Percentiles rank a stretch among this genome's conserved stretches.
These are phyloP conservation scores for Lethenteron camtschaticum DNA, from an alignment of 2,113 vertebrate genomes.

Conservation along the genomic window DNA sequence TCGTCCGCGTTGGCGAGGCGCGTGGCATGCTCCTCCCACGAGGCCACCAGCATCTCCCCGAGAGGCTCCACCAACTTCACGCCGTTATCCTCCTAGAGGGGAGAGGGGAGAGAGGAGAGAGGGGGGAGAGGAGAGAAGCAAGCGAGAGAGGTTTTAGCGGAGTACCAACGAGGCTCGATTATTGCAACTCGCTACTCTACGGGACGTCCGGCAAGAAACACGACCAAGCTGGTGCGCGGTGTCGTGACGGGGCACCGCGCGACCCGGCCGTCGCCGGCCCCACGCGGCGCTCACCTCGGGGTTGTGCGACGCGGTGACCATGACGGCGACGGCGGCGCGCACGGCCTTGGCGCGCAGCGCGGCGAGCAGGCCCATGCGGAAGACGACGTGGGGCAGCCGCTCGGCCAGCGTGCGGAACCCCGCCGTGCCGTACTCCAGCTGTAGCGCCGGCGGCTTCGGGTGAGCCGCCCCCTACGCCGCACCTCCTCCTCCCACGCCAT, in stretches of 20 bases:
- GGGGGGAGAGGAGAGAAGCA: not conserved
- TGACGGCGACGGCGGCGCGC: slow-evolving; percentile 45
- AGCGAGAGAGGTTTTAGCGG: not conserved
- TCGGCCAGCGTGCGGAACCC: slow-evolving; percentile 48
- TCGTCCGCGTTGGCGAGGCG: slow-evolving; percentile 60
- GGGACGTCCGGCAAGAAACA: too few relatives aligned
- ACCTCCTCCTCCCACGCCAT: slow-evolving; percentile 28
- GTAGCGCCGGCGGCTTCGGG: slow-evolving; percentile 35
- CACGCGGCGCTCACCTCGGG: slow-evolving; percentile 41
- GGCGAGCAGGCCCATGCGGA: slow-evolving; percentile 75
- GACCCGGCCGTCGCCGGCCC: too few relatives aligned
- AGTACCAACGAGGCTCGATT: not conserved
- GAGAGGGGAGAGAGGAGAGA: not conserved
- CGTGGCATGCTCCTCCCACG: slow-evolving; percentile 68
- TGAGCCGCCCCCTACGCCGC: slow-evolving; percentile 22
- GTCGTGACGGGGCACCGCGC: too few relatives aligned
- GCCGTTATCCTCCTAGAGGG: slow-evolving; percentile 63
- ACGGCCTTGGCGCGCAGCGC: slow-evolving; percentile 45
- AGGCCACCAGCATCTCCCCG: slow-evolving; percentile 65
- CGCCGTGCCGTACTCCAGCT: slow-evolving; percentile 65
- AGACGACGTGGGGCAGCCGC: slow-evolving; percentile 66
- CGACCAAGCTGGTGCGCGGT: too few relatives aligned
- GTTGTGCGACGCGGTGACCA: slow-evolving; percentile 94
- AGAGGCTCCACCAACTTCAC: slow-evolving; percentile 73
- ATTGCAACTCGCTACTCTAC: too few relatives aligned